A percentile compares a stretch with the other conserved stretches of the same genome.
phyloP scores from a whole-genome alignment of 2,888 invertebrate species.

The Selenia dentaria region DNA sequence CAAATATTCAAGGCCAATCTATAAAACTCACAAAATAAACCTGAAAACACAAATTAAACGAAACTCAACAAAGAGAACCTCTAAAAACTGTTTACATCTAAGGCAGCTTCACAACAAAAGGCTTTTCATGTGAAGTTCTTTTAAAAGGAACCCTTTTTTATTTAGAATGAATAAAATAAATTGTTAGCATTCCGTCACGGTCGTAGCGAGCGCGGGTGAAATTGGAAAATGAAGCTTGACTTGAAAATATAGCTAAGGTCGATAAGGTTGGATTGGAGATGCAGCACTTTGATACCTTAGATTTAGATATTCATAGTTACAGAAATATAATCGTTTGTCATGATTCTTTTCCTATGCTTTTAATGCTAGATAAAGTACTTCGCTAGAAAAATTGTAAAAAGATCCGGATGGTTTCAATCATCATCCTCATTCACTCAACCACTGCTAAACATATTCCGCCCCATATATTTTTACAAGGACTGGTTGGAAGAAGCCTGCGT shows the following conservation, averaged over 20 bases:
- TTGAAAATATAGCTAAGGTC: conserved; percentile 9
- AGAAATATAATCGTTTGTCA: too few relatives aligned
- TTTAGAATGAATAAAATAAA: conserved; percentile 57
- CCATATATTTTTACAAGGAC: too few relatives aligned
- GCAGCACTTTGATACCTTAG: not conserved
- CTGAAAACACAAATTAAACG: conserved; percentile 29
- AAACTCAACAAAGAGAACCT: conserved; percentile 25
- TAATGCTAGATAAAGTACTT: too few relatives aligned
- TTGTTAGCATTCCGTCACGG: conserved; percentile 55
- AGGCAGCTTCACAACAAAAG: conserved; percentile 47
- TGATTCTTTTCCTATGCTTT: too few relatives aligned
- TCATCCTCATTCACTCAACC: too few relatives aligned
- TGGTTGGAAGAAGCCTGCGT: too few relatives aligned
- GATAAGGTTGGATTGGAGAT: not conserved
- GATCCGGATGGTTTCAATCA: too few relatives aligned
- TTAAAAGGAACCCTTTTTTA: conserved; percentile 50
- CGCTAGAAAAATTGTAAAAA: too few relatives aligned
- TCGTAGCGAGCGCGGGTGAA: conserved; percentile 38
- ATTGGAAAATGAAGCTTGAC: conserved; percentile 54
- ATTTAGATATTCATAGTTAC: too few relatives aligned
- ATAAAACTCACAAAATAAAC: conserved; percentile 1
- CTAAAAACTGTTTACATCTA: conserved; percentile 35
- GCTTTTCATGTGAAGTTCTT: conserved; percentile 39
- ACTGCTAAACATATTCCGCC: too few relatives aligned
- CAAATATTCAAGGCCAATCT: too few relatives aligned